Base-by-base conservation (phyloP, 2,888 invertebrate species). In the Apotomis capreana region DNA sequence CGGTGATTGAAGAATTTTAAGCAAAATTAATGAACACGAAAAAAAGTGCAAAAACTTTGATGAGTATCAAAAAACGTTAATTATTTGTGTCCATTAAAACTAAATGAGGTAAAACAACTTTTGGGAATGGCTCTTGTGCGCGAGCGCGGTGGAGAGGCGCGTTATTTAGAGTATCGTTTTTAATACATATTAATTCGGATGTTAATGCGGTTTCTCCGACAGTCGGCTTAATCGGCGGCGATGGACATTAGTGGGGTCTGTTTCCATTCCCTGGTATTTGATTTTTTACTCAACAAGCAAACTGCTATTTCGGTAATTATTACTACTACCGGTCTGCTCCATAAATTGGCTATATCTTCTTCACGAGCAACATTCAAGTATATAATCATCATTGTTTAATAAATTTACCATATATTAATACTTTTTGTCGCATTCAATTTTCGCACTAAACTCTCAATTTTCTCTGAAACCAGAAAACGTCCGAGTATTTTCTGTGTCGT, bases 141-240 rank as follows among this genome's bases (percentile, higher is more conserved):
- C 68, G 69, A 71, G 60, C 70, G 62, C 67, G 57, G 58, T 78
- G 75, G 77, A 72, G 69, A 77, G 62, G 15, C 65, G 36, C 73
- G 55, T 57, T 76, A 76, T 77, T 84, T 82, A 79, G 82, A 80
- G 78, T 83, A 81, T 81, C 82, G 81, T 79, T 80, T 84, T 82
- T 83, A 84, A 87, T 81, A 84, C 83, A 85, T 86, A 87, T 86
- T 87, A 87, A 89, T 88, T 88, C 83, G 85, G 84, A 88, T 89
- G 84, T 85, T 83, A 87, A 89, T 88, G 79, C 80, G 79, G 79
- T 81, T 80, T 80, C 77, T 74, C 75, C 65, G 70, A 52, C 37
- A 26, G 63, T 5, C 69, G 69, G 58, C 49, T 59, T 68, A 63
- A 61, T 67, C 72, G 58, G 54, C 72, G 61, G 76, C 75, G 73